Percentiles rank a stretch among this genome's conserved stretches.
These are phyloP conservation scores for Papilio machaon DNA, from an alignment of 1,140 invertebrate genomes.

Conservation along the genomic window DNA sequence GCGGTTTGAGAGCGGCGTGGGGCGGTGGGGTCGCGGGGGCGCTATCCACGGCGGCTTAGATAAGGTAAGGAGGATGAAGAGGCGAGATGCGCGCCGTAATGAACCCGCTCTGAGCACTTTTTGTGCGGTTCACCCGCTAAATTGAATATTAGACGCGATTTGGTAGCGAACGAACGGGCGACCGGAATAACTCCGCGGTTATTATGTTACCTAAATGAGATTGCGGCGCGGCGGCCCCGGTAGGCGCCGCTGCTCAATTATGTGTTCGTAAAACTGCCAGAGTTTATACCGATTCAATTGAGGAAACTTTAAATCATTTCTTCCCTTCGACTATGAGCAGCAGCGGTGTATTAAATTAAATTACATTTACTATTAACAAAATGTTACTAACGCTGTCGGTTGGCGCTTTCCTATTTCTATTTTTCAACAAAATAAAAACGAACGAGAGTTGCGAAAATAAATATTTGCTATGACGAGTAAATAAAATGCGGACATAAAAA, in stretches of 20 bases:
- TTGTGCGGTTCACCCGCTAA: conserved; percentile 78
- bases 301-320: conserved; percentile 20
- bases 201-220: conserved; percentile 79
- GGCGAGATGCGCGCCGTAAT: conserved; percentile 78
- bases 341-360: not conserved
- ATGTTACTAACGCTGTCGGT: not conserved
- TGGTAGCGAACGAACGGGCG: conserved; percentile 75
- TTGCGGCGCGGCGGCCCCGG: conserved; percentile 70
- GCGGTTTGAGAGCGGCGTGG: conserved; percentile 59
- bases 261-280: conserved; percentile 67
- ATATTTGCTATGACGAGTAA: conserved; percentile 13
- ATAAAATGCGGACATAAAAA: not conserved
- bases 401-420: not conserved
- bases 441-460: not conserved
- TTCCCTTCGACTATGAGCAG: not conserved
- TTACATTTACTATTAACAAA: conserved; percentile 10
- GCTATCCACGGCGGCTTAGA: conserved; percentile 78
- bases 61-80: conserved; percentile 80
- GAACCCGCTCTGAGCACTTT: conserved; percentile 78
- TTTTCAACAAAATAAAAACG: conserved; percentile 1
- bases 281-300: conserved; percentile 7
- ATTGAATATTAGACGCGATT: conserved; percentile 81
- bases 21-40: conserved; percentile 60
- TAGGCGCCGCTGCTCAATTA: conserved; percentile 71
- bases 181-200: conserved; percentile 77